A percentile compares a stretch with the other conserved stretches of the same genome.
Conservation (phyloP, 2,888 invertebrate species). For the Brassicogethes aeneus region DNA sequence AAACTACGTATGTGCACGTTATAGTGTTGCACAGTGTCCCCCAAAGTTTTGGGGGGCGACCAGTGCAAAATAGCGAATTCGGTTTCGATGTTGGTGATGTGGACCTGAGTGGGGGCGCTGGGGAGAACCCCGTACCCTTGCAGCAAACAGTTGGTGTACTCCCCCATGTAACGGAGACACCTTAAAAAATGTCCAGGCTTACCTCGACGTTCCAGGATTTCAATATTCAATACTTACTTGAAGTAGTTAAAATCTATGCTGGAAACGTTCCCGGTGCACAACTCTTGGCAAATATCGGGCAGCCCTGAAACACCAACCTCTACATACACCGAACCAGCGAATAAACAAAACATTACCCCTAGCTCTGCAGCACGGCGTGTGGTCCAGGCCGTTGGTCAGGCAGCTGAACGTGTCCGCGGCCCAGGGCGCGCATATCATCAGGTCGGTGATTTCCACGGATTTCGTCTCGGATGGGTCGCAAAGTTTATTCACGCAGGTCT, state of each 20-base stretch:
- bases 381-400: conserved; percentile 70
- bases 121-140: conserved; percentile 80
- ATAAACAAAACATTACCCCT: too few relatives aligned
- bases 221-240: conserved; percentile 62
- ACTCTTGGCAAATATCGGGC: conserved; percentile 62
- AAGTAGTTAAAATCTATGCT: conserved; percentile 73
- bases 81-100: conserved; percentile 64
- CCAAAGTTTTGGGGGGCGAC: conserved; percentile 60
- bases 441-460: conserved; percentile 56
- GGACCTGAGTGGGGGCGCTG: conserved; percentile 59
- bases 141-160: conserved; percentile 72
- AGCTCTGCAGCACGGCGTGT: conserved; percentile 69
- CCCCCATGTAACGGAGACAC: conserved; percentile 72
- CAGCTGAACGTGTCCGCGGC: conserved; percentile 73
- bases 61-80: conserved; percentile 73
- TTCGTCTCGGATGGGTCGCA: conserved; percentile 60
- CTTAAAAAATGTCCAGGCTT: conserved; percentile 41
- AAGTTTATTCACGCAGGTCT: conserved; percentile 66
- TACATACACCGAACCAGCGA: too few relatives aligned
- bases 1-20: conserved; percentile 40
- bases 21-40: conserved; percentile 56
- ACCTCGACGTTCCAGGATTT: too few relatives aligned
- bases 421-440: conserved; percentile 88
- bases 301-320: too few relatives aligned
- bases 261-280: conserved; percentile 73